Conservation (phyloP, 1,140 invertebrate species). For the Anoplophora glabripennis region DNA sequence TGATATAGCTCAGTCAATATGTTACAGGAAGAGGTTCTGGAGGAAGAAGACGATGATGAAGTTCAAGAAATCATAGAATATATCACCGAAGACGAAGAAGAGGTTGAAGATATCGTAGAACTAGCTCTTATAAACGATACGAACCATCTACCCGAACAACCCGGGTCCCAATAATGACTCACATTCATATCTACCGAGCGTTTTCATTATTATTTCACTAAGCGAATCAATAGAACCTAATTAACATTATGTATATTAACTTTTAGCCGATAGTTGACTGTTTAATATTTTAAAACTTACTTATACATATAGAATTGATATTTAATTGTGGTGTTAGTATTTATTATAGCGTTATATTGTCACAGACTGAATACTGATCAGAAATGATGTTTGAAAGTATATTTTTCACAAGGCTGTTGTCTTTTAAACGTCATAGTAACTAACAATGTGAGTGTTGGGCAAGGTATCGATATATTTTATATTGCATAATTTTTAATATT, state of each 20-base stretch:
- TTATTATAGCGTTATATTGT: no score
- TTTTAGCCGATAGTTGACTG: background rate
- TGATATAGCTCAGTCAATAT: no score
- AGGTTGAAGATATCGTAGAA: background rate
- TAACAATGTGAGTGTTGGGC: no score
- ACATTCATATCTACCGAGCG: no score
- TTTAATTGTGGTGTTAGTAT: no score
- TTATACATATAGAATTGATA: background rate
- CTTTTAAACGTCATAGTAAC: no score
- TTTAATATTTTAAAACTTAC: slow-evolving; percentile 3
- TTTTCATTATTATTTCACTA: background rate
- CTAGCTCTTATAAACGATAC: background rate
- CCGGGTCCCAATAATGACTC: background rate
- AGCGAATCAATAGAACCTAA: slow-evolving; percentile 1
- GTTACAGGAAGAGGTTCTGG: slow-evolving; percentile 3
- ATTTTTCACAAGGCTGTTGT: no score
- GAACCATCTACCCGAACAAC: background rate
- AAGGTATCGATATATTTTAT: no score
- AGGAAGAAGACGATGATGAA: slow-evolving; percentile 20
- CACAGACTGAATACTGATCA: no score
- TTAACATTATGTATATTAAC: slow-evolving; percentile 1
- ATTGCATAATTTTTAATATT: no score
- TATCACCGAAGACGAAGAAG: slow-evolving; percentile 19
- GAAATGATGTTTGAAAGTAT: no score
- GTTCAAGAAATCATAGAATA: slow-evolving; percentile 20